Base-by-base conservation (phyloP, 2,888 invertebrate genomes). In the Clitarchus hookeri region DNA sequence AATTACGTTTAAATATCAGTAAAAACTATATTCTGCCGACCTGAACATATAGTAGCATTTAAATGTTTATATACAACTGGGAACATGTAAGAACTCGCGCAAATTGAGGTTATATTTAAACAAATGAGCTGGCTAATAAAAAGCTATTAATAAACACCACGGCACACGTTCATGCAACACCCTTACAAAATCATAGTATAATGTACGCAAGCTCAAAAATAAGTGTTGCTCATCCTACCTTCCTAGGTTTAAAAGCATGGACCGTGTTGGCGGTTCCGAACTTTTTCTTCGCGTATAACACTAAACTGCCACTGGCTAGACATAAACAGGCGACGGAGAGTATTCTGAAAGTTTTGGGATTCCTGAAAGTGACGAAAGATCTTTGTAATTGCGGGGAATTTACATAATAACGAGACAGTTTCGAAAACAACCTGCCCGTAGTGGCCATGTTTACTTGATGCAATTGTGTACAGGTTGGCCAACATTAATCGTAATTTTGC, bases 201-300 rank as follows among this genome's bases (percentile, higher is more conserved):
- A 48, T 48, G 3, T 11, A 48, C 48, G 48, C 16, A 48, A 48
- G 48, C 48, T 48, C 48, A 48, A 48, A 48, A 48, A 48, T 9
- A 8, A 65, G n/a, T 65, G 65, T 87, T 88, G 53, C 16, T 44
- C 16, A 82, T 44, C 91, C 91, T 91, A 93, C 93, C 91, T 91
- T 92, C 90, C 92, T 93, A 84, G 92, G 88, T 89, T 93, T 93
- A 85, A 92, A 91, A 65, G 94, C 94, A 89, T 93, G 91, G 16
- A 94, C 93, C 87, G 91, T 90, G 86, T 90, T 90, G 23, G 90
- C 89, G 89, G 91, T 91, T 53, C 90, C 88, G 85, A 91, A 91
- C 90, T 92, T 92, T 89, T 92, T 92, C 82, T 91, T 91, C 27
- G 92, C 89, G 87, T 92, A 91, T 80, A 93, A 90, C 12, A 92